These are phyloP conservation scores for Scomber scombrus DNA, from an alignment of 2,113 vertebrate genomes.

Conservation along the genomic window DNA sequence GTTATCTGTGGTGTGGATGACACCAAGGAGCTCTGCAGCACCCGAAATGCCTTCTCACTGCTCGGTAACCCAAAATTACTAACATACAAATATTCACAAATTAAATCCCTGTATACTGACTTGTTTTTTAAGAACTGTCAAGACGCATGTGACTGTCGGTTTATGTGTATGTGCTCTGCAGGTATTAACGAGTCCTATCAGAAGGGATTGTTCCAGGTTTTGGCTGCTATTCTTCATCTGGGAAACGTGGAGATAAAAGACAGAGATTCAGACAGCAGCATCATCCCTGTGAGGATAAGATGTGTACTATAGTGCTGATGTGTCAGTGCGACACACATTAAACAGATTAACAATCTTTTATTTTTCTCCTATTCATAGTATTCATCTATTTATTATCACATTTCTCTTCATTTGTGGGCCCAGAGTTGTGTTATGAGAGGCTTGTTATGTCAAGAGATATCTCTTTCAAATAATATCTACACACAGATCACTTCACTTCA, in stretches of 20 bases:
- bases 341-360: not conserved
- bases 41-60: conserved; percentile 92
- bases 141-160: no score
- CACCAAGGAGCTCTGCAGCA: conserved; percentile 92
- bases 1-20: conserved; percentile 95
- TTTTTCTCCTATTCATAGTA: not conserved
- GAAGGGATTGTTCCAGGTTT: conserved; percentile 96
- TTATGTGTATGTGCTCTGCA: conserved; percentile 67
- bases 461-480: no score
- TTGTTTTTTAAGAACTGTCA: no score
- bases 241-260: conserved; percentile 95
- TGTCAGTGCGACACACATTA: not conserved
- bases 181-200: conserved; percentile 95
- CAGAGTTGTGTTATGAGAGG: not conserved
- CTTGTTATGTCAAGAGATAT: no score
- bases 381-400: not conserved
- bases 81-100: not conserved
- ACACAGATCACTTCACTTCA: no score
- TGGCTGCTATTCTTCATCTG: conserved; percentile 96
- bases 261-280: conserved; percentile 95
- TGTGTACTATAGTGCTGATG: not conserved
- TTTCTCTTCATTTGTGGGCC: not conserved
- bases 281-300: conserved; percentile 88
- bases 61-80: conserved; percentile 86
- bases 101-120: not conserved